Evolutionary conservation across 2,888 invertebrate species (phyloP).

Genomic region (Apomyelois bistriatella): DNA sequence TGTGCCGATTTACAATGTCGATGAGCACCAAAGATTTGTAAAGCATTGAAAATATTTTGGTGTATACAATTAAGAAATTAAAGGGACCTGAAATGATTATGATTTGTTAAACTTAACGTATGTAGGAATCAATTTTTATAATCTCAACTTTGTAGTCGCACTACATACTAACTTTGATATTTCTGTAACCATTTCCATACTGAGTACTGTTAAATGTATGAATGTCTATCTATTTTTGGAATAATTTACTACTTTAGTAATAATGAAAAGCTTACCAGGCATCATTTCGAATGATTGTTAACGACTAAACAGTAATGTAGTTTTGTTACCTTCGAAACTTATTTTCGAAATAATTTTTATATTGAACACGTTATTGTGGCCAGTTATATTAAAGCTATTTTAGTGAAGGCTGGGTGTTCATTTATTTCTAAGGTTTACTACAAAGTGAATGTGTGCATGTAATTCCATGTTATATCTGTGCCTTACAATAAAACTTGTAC

Average conservation of each 20-base stretch:
- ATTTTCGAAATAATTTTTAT: slow-evolving; percentile 45
- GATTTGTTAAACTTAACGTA: slow-evolving; percentile 68
- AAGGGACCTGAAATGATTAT: slow-evolving; percentile 78
- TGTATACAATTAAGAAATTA: slow-evolving; percentile 77
- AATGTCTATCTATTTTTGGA: slow-evolving; percentile 64
- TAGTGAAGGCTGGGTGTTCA: slow-evolving; percentile 60
- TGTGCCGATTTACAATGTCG: slow-evolving; percentile 72
- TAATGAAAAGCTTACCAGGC: slow-evolving; percentile 54
- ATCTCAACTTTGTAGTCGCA: slow-evolving; percentile 66
- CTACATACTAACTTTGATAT: slow-evolving; percentile 52
- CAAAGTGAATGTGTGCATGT: slow-evolving; percentile 14
- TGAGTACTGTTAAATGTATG: slow-evolving; percentile 48
- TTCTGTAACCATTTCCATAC: slow-evolving; percentile 51
- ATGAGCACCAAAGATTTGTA: slow-evolving; percentile 79
- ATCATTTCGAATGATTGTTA: slow-evolving; percentile 45
- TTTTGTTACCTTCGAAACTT: slow-evolving; percentile 47
- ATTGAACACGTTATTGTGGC: slow-evolving; percentile 68
- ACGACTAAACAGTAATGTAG: slow-evolving; percentile 25
- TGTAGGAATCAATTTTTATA: slow-evolving; percentile 75
- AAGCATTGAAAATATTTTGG: slow-evolving; percentile 70
- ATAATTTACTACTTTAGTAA: slow-evolving; percentile 61
- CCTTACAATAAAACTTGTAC: slow-evolving; percentile 15
- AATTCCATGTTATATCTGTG: slow-evolving; percentile 7
- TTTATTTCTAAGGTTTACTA: slow-evolving; percentile 41
- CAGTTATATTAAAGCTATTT: slow-evolving; percentile 72